A percentile compares a stretch with the other conserved stretches of the same genome.
phyloP scores from a whole-genome alignment of 2,888 invertebrate species.

The Augochlorella aurata region DNA sequence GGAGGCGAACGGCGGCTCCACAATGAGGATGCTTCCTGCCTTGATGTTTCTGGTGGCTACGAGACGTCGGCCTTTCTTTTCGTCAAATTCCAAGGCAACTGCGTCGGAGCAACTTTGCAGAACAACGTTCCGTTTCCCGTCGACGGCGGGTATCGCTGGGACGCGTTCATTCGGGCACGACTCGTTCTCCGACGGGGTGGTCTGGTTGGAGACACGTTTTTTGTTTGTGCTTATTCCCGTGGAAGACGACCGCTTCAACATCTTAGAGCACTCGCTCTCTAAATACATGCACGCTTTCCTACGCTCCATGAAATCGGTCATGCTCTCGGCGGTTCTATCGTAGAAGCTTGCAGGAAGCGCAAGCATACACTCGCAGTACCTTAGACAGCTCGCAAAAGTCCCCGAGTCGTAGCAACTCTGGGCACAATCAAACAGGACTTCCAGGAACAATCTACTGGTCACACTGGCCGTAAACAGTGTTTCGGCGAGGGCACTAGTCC shows the following conservation, averaged over 20 bases:
- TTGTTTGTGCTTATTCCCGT: slow-evolving; percentile 48
- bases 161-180: neutral
- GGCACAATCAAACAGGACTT: slow-evolving; percentile 70
- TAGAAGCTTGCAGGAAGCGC: slow-evolving; percentile 55
- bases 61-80: slow-evolving; percentile 80
- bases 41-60: slow-evolving; percentile 80
- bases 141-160: slow-evolving; percentile 52
- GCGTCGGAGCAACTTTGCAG: slow-evolving; percentile 75
- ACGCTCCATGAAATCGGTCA: slow-evolving; percentile 53
- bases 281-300: slow-evolving; percentile 66
- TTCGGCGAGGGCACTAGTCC: slow-evolving; percentile 65
- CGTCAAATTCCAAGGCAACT: slow-evolving; percentile 65
- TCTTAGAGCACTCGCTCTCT: slow-evolving; percentile 66
- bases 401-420: slow-evolving; percentile 63
- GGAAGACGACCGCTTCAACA: slow-evolving; percentile 40
- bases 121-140: slow-evolving; percentile 68
- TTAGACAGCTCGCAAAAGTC: slow-evolving; percentile 67
- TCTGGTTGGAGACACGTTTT: slow-evolving; percentile 53
- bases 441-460: slow-evolving; percentile 60
- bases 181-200: neutral
- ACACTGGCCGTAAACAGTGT: slow-evolving; percentile 72
- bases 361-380: slow-evolving; percentile 72
- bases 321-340: slow-evolving; percentile 41
- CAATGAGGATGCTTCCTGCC: slow-evolving; percentile 78
- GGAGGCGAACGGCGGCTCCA: slow-evolving; percentile 76